These are phyloP conservation scores for Antechinus stuartii DNA, from an alignment of 2,113 vertebrate species.

Conservation along the genomic window DNA sequence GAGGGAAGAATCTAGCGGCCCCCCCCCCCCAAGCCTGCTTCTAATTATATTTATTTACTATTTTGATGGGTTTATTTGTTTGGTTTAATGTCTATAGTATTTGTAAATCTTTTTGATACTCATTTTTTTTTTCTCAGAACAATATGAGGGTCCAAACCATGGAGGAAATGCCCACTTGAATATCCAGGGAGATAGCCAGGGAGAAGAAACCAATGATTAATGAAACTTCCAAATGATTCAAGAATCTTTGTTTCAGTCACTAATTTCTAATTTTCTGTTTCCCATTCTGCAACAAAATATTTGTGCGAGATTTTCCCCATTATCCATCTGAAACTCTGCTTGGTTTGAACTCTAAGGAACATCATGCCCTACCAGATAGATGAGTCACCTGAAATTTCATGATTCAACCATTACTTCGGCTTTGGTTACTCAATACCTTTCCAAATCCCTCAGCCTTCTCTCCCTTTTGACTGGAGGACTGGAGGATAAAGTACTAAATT, in stretches of 20 bases:
- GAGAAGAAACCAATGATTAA: background rate
- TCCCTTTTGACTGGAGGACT: background rate
- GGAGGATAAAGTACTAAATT: background rate
- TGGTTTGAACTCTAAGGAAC: background rate
- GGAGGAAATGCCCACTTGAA: slow-evolving; percentile 19
- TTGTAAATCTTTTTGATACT: slow-evolving; percentile 49
- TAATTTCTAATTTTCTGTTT: slow-evolving; percentile 12
- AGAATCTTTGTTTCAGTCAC: background rate
- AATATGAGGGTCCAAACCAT: slow-evolving; percentile 43
- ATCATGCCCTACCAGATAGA: background rate
- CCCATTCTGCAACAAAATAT: background rate
- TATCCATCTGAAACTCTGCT: background rate
- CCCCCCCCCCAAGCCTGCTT: slow-evolving; percentile 31
- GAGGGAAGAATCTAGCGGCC: background rate
- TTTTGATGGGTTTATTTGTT: slow-evolving; percentile 37
- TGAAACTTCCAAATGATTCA: background rate
- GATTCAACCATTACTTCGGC: background rate
- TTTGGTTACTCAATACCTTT: background rate
- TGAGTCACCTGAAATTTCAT: background rate
- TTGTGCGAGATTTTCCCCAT: background rate
- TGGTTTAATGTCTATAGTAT: slow-evolving; percentile 15
- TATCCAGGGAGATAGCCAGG: slow-evolving; percentile 4
- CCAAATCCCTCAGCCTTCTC: background rate
- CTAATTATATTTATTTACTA: slow-evolving; percentile 48
- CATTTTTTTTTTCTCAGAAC: slow-evolving; percentile 17